A percentile compares a stretch with the other conserved stretches of the same genome.
These are phyloP conservation scores for Drosophila nigricruria DNA, from an alignment of 2,888 invertebrate genomes.

Conservation along the genomic window DNA sequence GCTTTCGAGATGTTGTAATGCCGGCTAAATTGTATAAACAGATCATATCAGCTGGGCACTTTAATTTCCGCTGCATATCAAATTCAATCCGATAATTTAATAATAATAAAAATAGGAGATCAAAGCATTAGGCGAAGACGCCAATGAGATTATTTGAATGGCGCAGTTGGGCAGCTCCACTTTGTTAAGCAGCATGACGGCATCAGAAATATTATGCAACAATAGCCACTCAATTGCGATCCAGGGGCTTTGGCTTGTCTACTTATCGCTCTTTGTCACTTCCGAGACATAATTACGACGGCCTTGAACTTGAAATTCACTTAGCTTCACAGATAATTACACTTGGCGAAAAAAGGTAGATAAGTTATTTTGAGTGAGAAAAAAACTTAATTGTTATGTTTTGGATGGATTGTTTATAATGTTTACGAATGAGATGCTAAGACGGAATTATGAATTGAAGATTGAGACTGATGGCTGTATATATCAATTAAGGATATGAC, in stretches of 20 bases:
- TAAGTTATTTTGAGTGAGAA: neutral
- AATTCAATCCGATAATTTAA: conserved; percentile 32
- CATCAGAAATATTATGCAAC: conserved; percentile 65
- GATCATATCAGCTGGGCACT: conserved; percentile 7
- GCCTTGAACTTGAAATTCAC: conserved; percentile 69
- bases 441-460: neutral
- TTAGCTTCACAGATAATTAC: conserved; percentile 34
- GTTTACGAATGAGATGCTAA: neutral
- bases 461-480: neutral
- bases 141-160: conserved; percentile 40
- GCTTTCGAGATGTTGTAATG: conserved; percentile 24
- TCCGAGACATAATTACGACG: conserved; percentile 66
- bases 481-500: neutral
- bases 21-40: neutral
- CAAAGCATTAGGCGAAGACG: conserved; percentile 20
- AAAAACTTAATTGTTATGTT: neutral
- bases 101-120: conserved; percentile 6
- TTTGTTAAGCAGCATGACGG: conserved; percentile 71
- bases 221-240: conserved; percentile 63
- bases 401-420: no score
- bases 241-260: conserved; percentile 30
- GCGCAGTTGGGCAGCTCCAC: conserved; percentile 41
- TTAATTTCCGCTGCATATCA: conserved; percentile 28
- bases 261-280: conserved; percentile 61
- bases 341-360: conserved; percentile 21